Base-by-base conservation (phyloP, 1,140 invertebrate species). In the Drosophila obscura region DNA sequence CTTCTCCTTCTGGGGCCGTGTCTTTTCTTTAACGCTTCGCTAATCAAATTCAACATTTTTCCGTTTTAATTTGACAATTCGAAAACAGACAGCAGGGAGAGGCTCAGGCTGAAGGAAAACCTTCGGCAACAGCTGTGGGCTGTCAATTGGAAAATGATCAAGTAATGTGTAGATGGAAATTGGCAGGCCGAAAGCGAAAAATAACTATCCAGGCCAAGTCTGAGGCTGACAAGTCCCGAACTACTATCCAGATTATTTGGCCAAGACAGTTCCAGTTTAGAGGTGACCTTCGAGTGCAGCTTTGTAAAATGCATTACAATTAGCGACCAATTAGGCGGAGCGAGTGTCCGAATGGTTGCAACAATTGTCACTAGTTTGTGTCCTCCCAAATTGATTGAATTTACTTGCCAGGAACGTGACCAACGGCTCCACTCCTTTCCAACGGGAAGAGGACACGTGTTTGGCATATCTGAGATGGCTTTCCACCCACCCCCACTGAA, bases 21-120 rank as follows among this genome's bases (percentile, higher is more conserved):
- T 81, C 78, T 88, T 87, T 88, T 79, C 79, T 76, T 82, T 87
- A 79, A 82, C 82, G 82, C 82, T 87, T 68, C 83, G 82, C 78
- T 87, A 88, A 87, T 88, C 82, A 87, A 88, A 87, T 87, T 87
- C 83, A 88, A 82, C 82, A 87, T 87, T 88, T 82, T 79, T 88
- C 83, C 80, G 75, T 87, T 88, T 88, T 88, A 87, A 88, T 88
- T 87, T 82, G 82, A 87, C 82, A 85, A 87, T 85, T 81, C 77
- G 82, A 81, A 85, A 85, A 77, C 73, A 85, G 77, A 61, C 73
- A 58, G 62, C 35, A 39, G 35, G 11, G 31, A 11, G 31, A 2
- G 31, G 9, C 9, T 13, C 55, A 11, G 39, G 52, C 6, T 11
- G 28, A 2, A 16, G 31, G 4, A 28, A 73, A 56, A 26, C 44